Percentiles rank a stretch among this genome's conserved stretches.
These are phyloP conservation scores for Flexamia atlantica DNA, from an alignment of 2,888 invertebrate species.

Conservation along the genomic window DNA sequence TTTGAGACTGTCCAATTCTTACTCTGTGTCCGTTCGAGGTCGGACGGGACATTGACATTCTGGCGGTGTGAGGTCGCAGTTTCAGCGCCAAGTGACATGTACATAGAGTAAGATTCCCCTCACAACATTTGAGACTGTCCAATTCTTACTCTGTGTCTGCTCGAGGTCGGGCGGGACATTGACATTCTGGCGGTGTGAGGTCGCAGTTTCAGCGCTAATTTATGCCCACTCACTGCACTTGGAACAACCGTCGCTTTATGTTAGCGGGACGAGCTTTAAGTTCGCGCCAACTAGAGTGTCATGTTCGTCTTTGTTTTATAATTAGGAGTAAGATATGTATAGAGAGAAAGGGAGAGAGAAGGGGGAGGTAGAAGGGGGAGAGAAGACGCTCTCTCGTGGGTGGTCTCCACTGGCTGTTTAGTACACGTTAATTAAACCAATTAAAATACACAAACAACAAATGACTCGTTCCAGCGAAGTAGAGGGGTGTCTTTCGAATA, in stretches of 20 bases:
- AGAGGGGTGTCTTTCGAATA: background rate
- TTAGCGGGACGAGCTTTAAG: conserved; percentile 10
- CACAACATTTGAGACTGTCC: background rate
- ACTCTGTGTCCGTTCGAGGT: too few relatives aligned
- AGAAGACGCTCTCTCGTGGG: background rate
- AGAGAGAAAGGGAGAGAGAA: background rate
- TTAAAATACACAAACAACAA: background rate
- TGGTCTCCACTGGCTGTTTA: background rate
- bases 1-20: too few relatives aligned
- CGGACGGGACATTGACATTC: background rate
- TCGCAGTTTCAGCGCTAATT: conserved; percentile 21
- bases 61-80: conserved; percentile 4
- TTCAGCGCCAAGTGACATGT: background rate
- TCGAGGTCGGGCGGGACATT: conserved; percentile 8
- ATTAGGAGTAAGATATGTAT: conserved; percentile 3
- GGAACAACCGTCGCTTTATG: background rate
- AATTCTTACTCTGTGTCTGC: background rate
- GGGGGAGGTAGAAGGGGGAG: background rate
- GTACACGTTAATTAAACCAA: background rate
- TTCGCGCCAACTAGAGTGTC: background rate
- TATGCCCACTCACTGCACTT: conserved; percentile 29
- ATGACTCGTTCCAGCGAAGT: background rate
- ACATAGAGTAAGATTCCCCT: background rate
- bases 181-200: conserved; percentile 22
- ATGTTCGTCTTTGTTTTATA: conserved; percentile 5